Evolutionary conservation across 1,140 invertebrate species (phyloP), one percentile per base, ranked within the genome.

Genomic region (Saccostrea glomerata): DNA sequence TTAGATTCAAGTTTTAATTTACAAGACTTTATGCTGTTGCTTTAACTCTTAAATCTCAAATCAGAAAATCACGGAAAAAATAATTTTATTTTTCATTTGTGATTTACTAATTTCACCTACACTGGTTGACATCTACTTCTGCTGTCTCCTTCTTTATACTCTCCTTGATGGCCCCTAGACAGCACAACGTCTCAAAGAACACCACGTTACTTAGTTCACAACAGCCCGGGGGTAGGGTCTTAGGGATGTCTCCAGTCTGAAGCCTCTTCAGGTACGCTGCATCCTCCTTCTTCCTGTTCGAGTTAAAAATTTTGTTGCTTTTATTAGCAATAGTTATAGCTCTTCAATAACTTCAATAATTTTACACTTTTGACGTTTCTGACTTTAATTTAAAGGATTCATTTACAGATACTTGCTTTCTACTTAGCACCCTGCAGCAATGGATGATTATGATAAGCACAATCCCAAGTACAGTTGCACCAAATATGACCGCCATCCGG

Each of bases 101-200:
- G n/a, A n/a, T n/a, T n/a, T n/a, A n/a, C n/a, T n/a, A n/a, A n/a
- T n/a, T n/a, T n/a, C n/a, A 77, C 70, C 36, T 77, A 30, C 70
- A 77, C 70, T 77, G 70, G 11, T 77, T 13, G 11, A 77, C 70
- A 13, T 77, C 13, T 2, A 77, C 25, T 36, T 77, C 70, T 4
- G 23, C 30, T 5, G 13, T 5, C 70, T 77, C 70, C 30, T 77
- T 77, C 70, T 77, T 77, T 36, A 77, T 77, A 30, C 25, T 77
- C 2, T 77, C 70, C 36, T 77, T 77, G 25, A 77, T 77, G 30
- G 25, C 13, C 13, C 70, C 70, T 30, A 77, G 70, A 36, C 70
- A 77, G 25, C 70, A 77, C 70, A 77, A 36, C 11, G 70, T 77
- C 9, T 77, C 70, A 6, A 77, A 77, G 70, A 77, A 77, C 25